phyloP scores from a whole-genome alignment of 23 tunicate genomes.

The Styela plicata region DNA sequence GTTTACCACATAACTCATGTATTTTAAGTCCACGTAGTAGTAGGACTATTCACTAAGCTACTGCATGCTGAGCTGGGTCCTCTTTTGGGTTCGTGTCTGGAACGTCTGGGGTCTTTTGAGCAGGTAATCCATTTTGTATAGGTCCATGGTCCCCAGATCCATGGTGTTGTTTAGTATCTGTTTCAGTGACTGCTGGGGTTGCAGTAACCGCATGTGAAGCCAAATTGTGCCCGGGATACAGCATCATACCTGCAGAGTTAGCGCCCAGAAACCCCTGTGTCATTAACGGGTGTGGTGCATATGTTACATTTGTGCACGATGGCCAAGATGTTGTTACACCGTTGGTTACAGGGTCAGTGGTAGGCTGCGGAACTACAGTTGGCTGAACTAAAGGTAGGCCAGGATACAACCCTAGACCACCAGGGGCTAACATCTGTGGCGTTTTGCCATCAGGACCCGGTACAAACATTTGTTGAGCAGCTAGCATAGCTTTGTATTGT shows the following conservation, averaged over 20 bases:
- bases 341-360: conserved; percentile 1
- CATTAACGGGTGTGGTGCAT: conserved; percentile 15
- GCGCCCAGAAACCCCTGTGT: conserved; percentile 11
- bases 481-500: conserved; percentile 28
- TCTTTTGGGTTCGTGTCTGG: conserved; percentile 22
- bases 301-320: conserved; percentile 24
- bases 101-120: conserved; percentile 9
- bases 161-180: not conserved
- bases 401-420: conserved; percentile 31
- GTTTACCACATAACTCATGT: too few relatives aligned
- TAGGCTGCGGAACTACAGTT: conserved; percentile 1
- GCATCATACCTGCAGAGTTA: conserved; percentile 1
- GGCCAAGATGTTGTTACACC: conserved; percentile 22
- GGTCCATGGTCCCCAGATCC: conserved; percentile 33
- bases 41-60: not conserved
- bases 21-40: too few relatives aligned
- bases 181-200: not conserved
- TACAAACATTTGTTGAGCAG: conserved; percentile 28
- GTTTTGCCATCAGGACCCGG: conserved; percentile 27
- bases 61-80: conserved; percentile 8
- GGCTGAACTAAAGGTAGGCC: conserved; percentile 29
- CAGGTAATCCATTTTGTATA: conserved; percentile 6
- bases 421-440: conserved; percentile 18
- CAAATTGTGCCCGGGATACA: conserved; percentile 21
- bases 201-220: conserved; percentile 12